Conservation (phyloP, 2,888 invertebrate species). For the Oasisia sp. region DNA sequence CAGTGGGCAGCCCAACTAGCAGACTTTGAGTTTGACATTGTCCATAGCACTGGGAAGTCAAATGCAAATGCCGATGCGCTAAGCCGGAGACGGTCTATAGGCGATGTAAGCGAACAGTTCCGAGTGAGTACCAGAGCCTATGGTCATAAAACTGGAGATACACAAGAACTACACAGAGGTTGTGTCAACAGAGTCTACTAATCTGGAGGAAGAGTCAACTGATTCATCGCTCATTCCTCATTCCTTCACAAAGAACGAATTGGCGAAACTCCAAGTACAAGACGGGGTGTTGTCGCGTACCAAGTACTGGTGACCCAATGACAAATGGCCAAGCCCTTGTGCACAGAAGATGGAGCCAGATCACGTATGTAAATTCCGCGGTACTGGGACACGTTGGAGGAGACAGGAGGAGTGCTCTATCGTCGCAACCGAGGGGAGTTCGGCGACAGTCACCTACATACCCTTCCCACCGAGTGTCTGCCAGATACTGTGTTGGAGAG, state of each 20-base stretch:
- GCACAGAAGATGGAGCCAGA: background rate
- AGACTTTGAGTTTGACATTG: constrained; percentile 36
- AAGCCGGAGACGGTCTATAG: background rate
- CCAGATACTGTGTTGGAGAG: background rate
- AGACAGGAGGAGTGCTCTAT: background rate
- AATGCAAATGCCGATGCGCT: background rate
- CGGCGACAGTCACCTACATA: background rate
- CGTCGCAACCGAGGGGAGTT: background rate
- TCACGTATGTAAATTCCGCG: background rate
- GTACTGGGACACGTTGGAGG: background rate
- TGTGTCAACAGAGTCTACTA: background rate
- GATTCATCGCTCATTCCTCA: background rate
- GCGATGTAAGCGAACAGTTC: background rate
- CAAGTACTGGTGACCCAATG: background rate
- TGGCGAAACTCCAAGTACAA: background rate
- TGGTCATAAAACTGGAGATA: background rate
- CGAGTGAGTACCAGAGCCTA: background rate
- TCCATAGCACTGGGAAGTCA: background rate
- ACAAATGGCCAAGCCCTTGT: background rate
- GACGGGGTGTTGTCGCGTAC: background rate
- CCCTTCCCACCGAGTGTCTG: background rate
- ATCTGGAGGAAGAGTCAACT: background rate
- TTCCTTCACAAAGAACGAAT: background rate
- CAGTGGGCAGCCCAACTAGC: constrained; percentile 41
- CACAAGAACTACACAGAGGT: background rate